Evolutionary conservation across 2,888 invertebrate genomes (phyloP).

Genomic region (Falcaria lacertinaria): DNA sequence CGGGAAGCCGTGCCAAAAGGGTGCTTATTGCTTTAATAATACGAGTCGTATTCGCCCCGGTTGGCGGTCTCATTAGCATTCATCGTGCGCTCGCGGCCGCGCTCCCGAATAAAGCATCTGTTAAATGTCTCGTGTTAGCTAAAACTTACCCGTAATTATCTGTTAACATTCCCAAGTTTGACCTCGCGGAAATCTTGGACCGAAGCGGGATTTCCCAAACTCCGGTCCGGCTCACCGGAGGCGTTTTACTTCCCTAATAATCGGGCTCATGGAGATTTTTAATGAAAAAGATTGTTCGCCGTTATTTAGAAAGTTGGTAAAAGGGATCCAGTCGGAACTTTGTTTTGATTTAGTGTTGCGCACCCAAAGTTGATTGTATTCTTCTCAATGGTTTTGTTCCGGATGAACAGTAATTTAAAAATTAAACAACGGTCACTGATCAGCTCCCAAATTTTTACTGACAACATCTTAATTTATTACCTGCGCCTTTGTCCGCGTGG

Average conservation of each 20-base stretch:
- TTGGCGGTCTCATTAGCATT: constrained; percentile 68
- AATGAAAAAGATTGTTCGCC: constrained; percentile 78
- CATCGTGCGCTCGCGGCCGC: constrained; percentile 74
- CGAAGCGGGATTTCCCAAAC: constrained; percentile 57
- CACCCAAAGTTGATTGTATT: constrained; percentile 61
- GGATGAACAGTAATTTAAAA: constrained; percentile 64
- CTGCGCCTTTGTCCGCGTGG: constrained; percentile 2
- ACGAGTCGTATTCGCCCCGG: constrained; percentile 47
- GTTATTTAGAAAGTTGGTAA: constrained; percentile 76
- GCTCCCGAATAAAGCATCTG: constrained; percentile 77
- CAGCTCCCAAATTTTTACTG: not conserved
- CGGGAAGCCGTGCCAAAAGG: constrained; percentile 33
- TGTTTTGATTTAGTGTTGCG: constrained; percentile 75
- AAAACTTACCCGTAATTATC: constrained; percentile 78
- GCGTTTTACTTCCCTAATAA: constrained; percentile 76
- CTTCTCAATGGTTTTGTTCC: constrained; percentile 66
- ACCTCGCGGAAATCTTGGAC: constrained; percentile 72
- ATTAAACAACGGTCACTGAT: constrained; percentile 26
- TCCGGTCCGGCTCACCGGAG: constrained; percentile 59
- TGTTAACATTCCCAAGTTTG: constrained; percentile 79
- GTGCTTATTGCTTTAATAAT: constrained; percentile 36
- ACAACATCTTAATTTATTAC: constrained; percentile 3
- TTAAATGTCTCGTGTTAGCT: constrained; percentile 78
- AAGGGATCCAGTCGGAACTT: constrained; percentile 71
- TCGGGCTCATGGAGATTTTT: constrained; percentile 75